These are phyloP conservation scores for Himalopsyche japonica DNA, from an alignment of 2,888 invertebrate species.

Conservation along the genomic window DNA sequence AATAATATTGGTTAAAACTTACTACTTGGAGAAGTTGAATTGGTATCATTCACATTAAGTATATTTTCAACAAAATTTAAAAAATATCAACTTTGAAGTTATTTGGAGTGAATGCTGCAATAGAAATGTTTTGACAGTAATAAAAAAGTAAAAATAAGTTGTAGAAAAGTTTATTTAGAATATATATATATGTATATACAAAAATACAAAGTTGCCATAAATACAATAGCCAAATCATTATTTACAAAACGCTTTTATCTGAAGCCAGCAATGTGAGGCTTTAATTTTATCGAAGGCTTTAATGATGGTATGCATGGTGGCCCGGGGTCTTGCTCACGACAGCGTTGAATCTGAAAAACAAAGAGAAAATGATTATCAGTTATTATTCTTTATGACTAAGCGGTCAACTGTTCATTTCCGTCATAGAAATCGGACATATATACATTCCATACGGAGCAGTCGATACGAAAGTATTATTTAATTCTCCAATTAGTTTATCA, in stretches of 20 bases:
- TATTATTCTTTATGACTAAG: background rate
- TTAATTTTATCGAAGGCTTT: background rate
- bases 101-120: no score
- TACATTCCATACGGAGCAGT: background rate
- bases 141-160: no score
- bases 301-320: conserved; percentile 14
- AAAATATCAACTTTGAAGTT: no score
- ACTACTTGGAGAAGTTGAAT: no score
- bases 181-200: no score
- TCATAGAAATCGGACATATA: background rate
- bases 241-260: background rate
- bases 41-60: no score
- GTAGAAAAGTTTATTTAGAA: no score
- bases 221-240: background rate
- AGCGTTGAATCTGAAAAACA: conserved; percentile 55
- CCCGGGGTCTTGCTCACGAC: conserved; percentile 53
- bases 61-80: no score
- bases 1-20: no score
- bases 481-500: no score
- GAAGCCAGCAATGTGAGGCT: background rate
- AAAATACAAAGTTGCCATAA: background rate
- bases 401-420: background rate
- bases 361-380: background rate
- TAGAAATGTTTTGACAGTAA: no score
- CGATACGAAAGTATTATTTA: no score